phyloP scores from a whole-genome alignment of 2,888 invertebrate genomes.

The Chirona hameri region DNA sequence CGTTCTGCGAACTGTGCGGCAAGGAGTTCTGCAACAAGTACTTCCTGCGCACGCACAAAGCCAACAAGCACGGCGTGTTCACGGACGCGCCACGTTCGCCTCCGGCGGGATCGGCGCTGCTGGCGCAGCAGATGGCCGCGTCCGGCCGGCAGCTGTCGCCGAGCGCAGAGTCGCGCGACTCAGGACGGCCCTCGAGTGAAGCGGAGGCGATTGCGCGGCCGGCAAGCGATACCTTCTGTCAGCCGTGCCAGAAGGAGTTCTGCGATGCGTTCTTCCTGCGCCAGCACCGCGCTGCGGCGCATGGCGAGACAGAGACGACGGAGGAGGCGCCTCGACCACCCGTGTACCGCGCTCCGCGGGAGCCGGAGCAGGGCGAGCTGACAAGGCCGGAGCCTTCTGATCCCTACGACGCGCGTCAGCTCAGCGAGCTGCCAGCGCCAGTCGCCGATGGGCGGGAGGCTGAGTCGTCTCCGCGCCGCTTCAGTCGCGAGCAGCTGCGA shows the following conservation, averaged over 20 bases:
- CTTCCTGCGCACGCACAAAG: conserved; percentile 52
- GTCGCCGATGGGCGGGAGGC: neutral
- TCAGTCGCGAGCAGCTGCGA: neutral
- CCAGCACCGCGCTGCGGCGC: neutral
- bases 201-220: neutral
- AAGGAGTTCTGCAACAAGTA: conserved; percentile 70
- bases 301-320: neutral
- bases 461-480: neutral
- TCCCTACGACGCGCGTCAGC: neutral
- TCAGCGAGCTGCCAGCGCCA: neutral
- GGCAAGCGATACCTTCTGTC: neutral
- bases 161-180: neutral
- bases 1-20: conserved; percentile 66
- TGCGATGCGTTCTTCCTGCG: neutral
- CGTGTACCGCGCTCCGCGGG: neutral
- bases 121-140: neutral
- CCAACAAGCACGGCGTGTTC: conserved; percentile 6
- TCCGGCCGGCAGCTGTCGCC: neutral
- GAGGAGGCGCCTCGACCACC: neutral
- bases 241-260: conserved; percentile 1
- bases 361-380: neutral
- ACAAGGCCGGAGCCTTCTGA: neutral
- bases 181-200: neutral
- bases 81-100: neutral
- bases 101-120: neutral